Conservation (phyloP, 2,888 invertebrate species). For the Ephialtes manifestator region DNA sequence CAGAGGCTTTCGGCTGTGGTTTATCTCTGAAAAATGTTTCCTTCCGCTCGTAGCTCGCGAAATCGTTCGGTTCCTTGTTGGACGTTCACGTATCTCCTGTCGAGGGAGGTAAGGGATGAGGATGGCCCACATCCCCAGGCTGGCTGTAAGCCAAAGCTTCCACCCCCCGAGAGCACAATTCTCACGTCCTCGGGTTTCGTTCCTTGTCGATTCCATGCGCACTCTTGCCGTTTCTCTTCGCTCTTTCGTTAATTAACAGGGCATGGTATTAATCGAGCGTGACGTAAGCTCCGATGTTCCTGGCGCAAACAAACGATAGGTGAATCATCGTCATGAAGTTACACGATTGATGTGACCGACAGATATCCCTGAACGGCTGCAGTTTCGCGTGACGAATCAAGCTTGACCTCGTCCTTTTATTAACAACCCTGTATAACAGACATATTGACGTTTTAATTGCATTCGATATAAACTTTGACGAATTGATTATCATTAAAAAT, state of each 20-base stretch:
- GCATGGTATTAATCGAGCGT: slow-evolving; percentile 33
- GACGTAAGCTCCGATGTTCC: slow-evolving; percentile 17
- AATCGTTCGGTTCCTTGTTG: slow-evolving; percentile 2
- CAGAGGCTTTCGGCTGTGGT: background rate
- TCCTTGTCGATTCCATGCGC: slow-evolving; percentile 27
- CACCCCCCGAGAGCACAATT: slow-evolving; percentile 29
- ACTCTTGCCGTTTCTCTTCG: slow-evolving; percentile 25
- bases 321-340: slow-evolving; percentile 28
- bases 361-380: slow-evolving; percentile 9
- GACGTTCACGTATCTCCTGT: slow-evolving; percentile 17
- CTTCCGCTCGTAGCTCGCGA: slow-evolving; percentile 28
- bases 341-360: slow-evolving; percentile 33
- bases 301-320: slow-evolving; percentile 15
- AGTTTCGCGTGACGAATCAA: slow-evolving; percentile 32
- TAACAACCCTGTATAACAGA: background rate
- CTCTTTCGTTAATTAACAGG: slow-evolving; percentile 53
- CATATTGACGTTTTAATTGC: slow-evolving; percentile 16
- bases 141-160: slow-evolving; percentile 53
- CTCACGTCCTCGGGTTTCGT: slow-evolving; percentile 36
- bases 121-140: slow-evolving; percentile 49
- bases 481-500: background rate
- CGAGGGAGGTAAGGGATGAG: slow-evolving; percentile 25
- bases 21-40: slow-evolving; percentile 26
- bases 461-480: background rate
- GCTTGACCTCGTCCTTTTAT: slow-evolving; percentile 19